These are phyloP conservation scores for Oscheius sp. DNA, from an alignment of 2,888 invertebrate species.

Conservation along the genomic window DNA sequence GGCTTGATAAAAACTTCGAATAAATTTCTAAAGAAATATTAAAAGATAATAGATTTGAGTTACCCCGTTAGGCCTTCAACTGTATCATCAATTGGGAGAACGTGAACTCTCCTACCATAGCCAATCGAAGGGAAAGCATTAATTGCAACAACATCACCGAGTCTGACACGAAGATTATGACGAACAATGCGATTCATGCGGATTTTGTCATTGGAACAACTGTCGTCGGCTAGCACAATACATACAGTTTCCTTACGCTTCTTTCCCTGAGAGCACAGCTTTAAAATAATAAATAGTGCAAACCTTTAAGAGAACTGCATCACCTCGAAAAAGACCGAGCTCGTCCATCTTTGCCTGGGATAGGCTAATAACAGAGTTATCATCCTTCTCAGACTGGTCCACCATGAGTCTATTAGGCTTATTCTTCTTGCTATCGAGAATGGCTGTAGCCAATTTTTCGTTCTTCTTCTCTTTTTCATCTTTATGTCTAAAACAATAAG, in stretches of 20 bases:
- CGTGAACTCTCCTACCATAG: conserved; percentile 96
- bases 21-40: conserved; percentile 77
- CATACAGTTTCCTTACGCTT: conserved; percentile 94
- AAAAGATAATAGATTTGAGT: conserved; percentile 70
- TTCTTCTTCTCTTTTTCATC: conserved; percentile 68
- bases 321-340: conserved; percentile 93
- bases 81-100: conserved; percentile 97
- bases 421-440: conserved; percentile 87
- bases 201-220: conserved; percentile 95
- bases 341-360: conserved; percentile 99
- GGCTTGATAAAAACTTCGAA: conserved; percentile 99
- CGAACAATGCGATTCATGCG: conserved; percentile 92
- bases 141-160: conserved; percentile 94
- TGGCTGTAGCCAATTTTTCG: conserved; percentile 94
- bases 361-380: conserved; percentile 95
- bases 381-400: conserved; percentile 92
- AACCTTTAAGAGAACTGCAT: conserved; percentile 89
- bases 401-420: conserved; percentile 97
- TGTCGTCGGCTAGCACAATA: conserved; percentile 94
- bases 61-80: conserved; percentile 96
- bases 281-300: too few species aligned
- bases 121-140: conserved; percentile 94
- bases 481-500: conserved; percentile 17
- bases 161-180: conserved; percentile 91
- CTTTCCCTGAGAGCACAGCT: conserved; percentile 78